Conservation (phyloP, 1,140 invertebrate genomes). For the Psilanteris sp. region DNA sequence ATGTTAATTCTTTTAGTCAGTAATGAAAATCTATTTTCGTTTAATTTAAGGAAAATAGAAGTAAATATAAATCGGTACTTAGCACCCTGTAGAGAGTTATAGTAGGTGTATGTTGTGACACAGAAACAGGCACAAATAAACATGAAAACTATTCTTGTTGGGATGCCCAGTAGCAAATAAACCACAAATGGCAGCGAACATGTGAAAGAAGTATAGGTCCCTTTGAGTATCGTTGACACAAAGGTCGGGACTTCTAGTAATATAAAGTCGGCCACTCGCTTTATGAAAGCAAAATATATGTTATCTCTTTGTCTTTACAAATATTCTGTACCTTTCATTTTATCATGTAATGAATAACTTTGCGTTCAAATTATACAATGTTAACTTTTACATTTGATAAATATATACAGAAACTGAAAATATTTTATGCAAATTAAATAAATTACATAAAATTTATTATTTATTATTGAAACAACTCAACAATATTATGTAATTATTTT, state of each 20-base stretch:
- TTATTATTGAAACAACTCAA: slow-evolving; percentile 7
- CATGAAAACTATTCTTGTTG: slow-evolving; percentile 68
- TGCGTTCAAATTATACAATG: slow-evolving; percentile 29
- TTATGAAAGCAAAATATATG: slow-evolving; percentile 46
- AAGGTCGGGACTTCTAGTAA: slow-evolving; percentile 62
- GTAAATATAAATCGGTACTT: slow-evolving; percentile 72
- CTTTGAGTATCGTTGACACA: slow-evolving; percentile 65
- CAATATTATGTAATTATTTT: too few relatives aligned
- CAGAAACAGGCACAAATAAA: slow-evolving; percentile 73
- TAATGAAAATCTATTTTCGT: slow-evolving; percentile 12
- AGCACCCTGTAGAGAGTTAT: slow-evolving; percentile 70
- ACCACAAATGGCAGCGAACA: slow-evolving; percentile 66
- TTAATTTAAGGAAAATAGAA: slow-evolving; percentile 44
- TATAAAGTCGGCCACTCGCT: slow-evolving; percentile 66
- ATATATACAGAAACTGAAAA: slow-evolving; percentile 16
- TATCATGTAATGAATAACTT: slow-evolving; percentile 48
- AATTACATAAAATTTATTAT: too few relatives aligned
- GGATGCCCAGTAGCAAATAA: slow-evolving; percentile 66
- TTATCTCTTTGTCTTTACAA: slow-evolving; percentile 58
- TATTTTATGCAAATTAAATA: too few relatives aligned
- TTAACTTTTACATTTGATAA: slow-evolving; percentile 4
- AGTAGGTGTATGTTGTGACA: slow-evolving; percentile 77
- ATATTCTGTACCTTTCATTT: slow-evolving; percentile 38
- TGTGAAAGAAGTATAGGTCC: slow-evolving; percentile 63
- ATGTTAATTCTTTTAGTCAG: too few relatives aligned